A percentile compares a stretch with the other conserved stretches of the same genome.
phyloP scores from a whole-genome alignment of 2,888 invertebrate species.

The Trissonchulus latispiculum region DNA sequence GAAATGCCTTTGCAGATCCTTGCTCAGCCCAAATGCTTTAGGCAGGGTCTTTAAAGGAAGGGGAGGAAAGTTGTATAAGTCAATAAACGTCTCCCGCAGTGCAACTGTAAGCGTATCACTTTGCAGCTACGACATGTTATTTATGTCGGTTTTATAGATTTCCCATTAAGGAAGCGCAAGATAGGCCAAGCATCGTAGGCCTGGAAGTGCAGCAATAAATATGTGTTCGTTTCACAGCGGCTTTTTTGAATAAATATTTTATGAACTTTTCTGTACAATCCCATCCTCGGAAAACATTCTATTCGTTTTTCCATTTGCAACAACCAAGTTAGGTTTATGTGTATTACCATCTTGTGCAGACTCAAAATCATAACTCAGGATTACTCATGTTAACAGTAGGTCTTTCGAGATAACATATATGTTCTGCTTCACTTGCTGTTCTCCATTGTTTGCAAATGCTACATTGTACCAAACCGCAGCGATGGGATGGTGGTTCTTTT shows the following conservation, averaged over 20 bases:
- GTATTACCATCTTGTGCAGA: background rate
- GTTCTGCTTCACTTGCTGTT: background rate
- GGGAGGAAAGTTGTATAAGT: slow-evolving; percentile 19
- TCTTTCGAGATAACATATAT: background rate
- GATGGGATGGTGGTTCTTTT: background rate
- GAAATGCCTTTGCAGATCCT: slow-evolving; percentile 8
- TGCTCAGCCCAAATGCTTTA: slow-evolving; percentile 13
- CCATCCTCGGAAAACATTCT: background rate
- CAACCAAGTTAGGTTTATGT: background rate
- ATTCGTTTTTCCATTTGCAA: background rate
- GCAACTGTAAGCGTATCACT: slow-evolving; percentile 16
- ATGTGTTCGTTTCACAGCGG: background rate
- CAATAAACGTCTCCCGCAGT: slow-evolving; percentile 9
- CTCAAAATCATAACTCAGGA: background rate
- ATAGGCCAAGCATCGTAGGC: slow-evolving; percentile 25
- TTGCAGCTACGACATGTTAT: slow-evolving; percentile 16
- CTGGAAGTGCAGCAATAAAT: slow-evolving; percentile 7
- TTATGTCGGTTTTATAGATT: slow-evolving; percentile 2
- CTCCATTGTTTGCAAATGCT: background rate
- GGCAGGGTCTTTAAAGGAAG: slow-evolving; percentile 18
- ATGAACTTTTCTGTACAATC: background rate
- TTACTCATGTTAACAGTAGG: background rate
- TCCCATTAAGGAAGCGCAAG: background rate
- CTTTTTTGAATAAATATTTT: background rate
- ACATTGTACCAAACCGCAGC: background rate